Evolutionary conservation across 2,888 invertebrate genomes (phyloP).

Genomic region (Brachyptera putata): DNA sequence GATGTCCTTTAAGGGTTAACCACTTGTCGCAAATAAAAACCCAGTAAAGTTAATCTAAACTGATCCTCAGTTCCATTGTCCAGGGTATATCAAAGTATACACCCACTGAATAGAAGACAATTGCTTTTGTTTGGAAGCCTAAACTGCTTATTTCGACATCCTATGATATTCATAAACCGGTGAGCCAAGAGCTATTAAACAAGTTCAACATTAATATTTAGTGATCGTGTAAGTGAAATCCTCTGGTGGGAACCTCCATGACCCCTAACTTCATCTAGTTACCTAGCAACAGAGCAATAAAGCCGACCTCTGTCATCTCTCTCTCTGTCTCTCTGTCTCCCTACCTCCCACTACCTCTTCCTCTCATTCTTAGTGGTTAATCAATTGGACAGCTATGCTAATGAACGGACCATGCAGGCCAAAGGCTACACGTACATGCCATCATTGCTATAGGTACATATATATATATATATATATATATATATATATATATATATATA

Average conservation of each 20-base stretch:
- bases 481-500: too few relatives aligned
- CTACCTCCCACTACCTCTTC: too few relatives aligned
- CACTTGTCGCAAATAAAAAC: too few relatives aligned
- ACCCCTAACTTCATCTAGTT: constrained; percentile 1
- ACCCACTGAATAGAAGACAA: too few relatives aligned
- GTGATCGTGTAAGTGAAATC: constrained; percentile 2
- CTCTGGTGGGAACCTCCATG: not conserved
- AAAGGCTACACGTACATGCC: constrained; percentile 12
- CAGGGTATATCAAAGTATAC: too few relatives aligned
- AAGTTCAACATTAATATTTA: constrained; percentile 14
- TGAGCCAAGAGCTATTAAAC: constrained; percentile 14
- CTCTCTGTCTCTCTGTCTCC: not conserved
- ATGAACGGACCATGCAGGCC: not conserved
- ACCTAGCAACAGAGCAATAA: constrained; percentile 6
- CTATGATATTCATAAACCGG: not conserved
- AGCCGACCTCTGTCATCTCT: not conserved
- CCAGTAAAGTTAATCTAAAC: too few relatives aligned
- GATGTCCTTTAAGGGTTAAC: too few relatives aligned
- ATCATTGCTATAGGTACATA: too few relatives aligned
- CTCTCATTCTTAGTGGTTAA: constrained; percentile 13
- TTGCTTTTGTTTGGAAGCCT: too few relatives aligned
- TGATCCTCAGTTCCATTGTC: too few relatives aligned
- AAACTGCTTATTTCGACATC: too few relatives aligned
- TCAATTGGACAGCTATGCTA: constrained; percentile 16
- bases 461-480: too few relatives aligned